Conservation (phyloP, 2,888 invertebrate genomes). For the Zelleria hepariella region DNA sequence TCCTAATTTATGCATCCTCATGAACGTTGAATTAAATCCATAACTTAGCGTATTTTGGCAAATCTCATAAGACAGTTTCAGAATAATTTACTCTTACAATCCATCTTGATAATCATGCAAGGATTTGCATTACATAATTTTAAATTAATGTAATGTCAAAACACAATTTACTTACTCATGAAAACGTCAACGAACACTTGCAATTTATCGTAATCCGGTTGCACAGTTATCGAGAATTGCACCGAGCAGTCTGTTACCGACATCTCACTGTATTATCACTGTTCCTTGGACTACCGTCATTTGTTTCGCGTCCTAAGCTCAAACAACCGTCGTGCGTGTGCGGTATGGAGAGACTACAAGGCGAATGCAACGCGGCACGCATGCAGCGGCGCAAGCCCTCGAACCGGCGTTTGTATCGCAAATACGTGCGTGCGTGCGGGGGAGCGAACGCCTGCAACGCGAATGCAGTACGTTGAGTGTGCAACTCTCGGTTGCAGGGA, state of each 20-base stretch:
- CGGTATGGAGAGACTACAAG: not conserved
- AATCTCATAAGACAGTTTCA: not conserved
- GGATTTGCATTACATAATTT: constrained; percentile 9
- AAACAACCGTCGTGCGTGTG: constrained; percentile 10
- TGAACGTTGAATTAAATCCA: not conserved
- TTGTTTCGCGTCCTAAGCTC: too few relatives aligned
- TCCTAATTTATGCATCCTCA: not conserved
- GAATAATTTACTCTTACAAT: not conserved
- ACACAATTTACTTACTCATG: constrained; percentile 58
- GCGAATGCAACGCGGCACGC: not conserved
- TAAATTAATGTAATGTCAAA: constrained; percentile 6
- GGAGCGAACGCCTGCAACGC: constrained; percentile 24
- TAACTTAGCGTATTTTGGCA: not conserved
- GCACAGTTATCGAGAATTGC: constrained; percentile 62
- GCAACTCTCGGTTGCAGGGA: constrained; percentile 17
- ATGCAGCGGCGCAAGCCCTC: not conserved
- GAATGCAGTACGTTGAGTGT: constrained; percentile 17
- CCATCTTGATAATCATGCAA: not conserved
- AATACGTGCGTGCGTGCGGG: not conserved
- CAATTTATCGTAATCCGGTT: constrained; percentile 54
- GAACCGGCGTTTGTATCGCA: constrained; percentile 1
- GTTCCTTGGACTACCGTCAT: not conserved
- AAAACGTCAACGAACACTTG: constrained; percentile 67
- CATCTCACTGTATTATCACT: constrained; percentile 54
- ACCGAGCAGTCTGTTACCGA: constrained; percentile 65